phyloP scores from a whole-genome alignment of 2,113 vertebrate species.

The Grammomys dolichurus region DNA sequence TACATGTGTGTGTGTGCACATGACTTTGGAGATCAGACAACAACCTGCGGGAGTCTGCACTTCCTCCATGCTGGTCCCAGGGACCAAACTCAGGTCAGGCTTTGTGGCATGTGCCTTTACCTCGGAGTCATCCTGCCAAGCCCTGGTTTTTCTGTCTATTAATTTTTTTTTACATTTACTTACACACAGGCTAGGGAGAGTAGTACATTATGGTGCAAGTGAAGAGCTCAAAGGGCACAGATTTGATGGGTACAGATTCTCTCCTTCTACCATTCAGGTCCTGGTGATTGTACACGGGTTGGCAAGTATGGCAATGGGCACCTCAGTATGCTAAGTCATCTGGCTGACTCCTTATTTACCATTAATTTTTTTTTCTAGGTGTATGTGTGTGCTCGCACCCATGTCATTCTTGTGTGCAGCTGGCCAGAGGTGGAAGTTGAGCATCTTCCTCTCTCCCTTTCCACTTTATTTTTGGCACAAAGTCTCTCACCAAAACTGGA shows the following conservation, averaged over 20 bases:
- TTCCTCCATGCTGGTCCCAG: background rate
- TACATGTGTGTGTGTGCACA: too few relatives aligned
- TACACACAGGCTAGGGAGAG: background rate
- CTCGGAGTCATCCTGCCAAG: background rate
- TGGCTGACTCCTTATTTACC: background rate
- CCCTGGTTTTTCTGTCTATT: background rate
- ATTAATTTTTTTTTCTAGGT: background rate
- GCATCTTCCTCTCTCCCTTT: background rate
- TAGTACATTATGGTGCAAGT: background rate
- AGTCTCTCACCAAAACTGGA: background rate
- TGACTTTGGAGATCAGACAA: background rate
- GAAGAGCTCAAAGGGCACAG: background rate
- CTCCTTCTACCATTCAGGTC: background rate
- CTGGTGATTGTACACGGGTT: background rate
- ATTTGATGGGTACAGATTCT: background rate
- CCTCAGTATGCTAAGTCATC: background rate
- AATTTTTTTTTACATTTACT: background rate
- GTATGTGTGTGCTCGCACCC: background rate
- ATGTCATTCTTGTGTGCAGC: background rate
- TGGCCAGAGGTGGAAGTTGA: background rate
- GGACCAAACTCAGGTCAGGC: background rate
- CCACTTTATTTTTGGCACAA: background rate
- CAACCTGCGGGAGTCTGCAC: too few relatives aligned
- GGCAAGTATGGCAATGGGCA: too few relatives aligned
- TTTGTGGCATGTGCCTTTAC: background rate